phyloP scores from a whole-genome alignment of 92 coral and sea anemone genomes.

The Phenganax subtilis region DNA sequence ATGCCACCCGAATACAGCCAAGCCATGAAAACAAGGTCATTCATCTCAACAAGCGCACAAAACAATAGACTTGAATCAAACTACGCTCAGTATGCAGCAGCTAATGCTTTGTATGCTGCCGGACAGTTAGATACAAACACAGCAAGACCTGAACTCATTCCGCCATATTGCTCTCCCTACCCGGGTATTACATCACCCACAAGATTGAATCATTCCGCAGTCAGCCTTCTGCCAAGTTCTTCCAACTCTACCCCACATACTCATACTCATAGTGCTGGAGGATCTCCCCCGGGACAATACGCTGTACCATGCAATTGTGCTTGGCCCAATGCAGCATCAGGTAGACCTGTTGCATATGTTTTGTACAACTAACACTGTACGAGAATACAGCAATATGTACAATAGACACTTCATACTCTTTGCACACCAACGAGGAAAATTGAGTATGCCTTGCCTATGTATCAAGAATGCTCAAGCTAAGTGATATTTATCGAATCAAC shows the following conservation, averaged over 20 bases:
- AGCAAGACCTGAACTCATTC: slow-evolving; percentile 76
- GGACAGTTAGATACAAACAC: slow-evolving; percentile 74
- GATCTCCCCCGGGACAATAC: slow-evolving; percentile 83
- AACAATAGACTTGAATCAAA: slow-evolving; percentile 61
- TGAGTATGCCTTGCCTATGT: too few species aligned
- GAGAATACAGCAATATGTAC: not conserved
- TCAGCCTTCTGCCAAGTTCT: slow-evolving; percentile 65
- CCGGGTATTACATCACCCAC: slow-evolving; percentile 62
- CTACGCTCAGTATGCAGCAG: slow-evolving; percentile 42
- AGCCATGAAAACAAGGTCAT: slow-evolving; percentile 70
- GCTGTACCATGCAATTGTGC: slow-evolving; percentile 93
- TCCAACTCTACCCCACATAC: slow-evolving; percentile 64
- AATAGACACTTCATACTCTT: not conserved
- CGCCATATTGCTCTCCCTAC: slow-evolving; percentile 70
- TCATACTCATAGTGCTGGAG: slow-evolving; percentile 59
- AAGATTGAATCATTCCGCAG: slow-evolving; percentile 68
- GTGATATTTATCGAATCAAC: too few species aligned
- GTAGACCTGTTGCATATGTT: slow-evolving; percentile 90
- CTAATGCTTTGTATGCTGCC: slow-evolving; percentile 36
- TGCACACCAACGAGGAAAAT: too few species aligned
- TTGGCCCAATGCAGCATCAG: slow-evolving; percentile 80
- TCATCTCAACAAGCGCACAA: slow-evolving; percentile 70
- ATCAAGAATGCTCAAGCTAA: too few species aligned
- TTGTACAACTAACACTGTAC: slow-evolving; percentile 44
- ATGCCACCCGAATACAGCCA: slow-evolving; percentile 65